Percentiles rank a stretch among this genome's conserved stretches.
Evolutionary conservation across 2,113 vertebrate species (phyloP).

Genomic region (Falco punctatus): DNA sequence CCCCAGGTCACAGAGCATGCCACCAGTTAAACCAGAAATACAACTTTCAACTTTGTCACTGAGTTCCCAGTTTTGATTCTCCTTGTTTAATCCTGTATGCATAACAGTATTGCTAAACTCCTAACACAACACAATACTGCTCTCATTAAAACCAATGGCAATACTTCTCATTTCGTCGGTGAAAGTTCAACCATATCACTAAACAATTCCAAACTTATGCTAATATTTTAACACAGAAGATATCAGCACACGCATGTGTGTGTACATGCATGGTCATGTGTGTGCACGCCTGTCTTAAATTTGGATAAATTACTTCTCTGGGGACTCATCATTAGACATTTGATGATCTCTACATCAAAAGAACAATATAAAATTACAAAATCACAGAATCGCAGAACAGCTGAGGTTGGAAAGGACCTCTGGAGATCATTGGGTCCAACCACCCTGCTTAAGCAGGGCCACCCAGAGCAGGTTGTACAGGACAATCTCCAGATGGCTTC

Average conservation of each 20-base stretch:
- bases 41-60: not conserved
- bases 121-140: not conserved
- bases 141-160: not conserved
- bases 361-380: not conserved
- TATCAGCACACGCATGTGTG: too few relatives aligned
- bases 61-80: not conserved
- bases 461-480: not conserved
- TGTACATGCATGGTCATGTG: too few relatives aligned
- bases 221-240: not conserved
- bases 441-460: too few relatives aligned
- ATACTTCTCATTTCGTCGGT: not conserved
- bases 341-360: not conserved
- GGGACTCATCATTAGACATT: not conserved
- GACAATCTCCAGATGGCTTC: not conserved
- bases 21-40: not conserved
- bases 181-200: not conserved
- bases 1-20: not conserved
- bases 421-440: not conserved
- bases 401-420: not conserved
- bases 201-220: not conserved
- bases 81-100: not conserved
- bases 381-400: not conserved
- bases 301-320: not conserved
- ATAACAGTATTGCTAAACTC: not conserved
- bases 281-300: not conserved